Percentiles rank a stretch among this genome's conserved stretches.
These are phyloP conservation scores for Lithodes maja DNA, from an alignment of 2,888 invertebrate genomes.

Conservation along the genomic window DNA sequence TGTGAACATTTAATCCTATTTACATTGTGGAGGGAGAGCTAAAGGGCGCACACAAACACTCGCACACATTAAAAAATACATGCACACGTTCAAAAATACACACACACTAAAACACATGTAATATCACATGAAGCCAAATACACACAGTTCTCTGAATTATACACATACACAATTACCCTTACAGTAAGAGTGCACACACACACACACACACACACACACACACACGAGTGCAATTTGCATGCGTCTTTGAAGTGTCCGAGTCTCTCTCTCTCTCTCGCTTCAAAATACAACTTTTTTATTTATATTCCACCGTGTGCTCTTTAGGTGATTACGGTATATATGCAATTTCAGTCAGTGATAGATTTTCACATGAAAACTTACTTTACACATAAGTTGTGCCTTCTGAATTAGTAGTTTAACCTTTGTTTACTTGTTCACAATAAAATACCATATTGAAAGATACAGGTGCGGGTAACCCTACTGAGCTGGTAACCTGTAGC, in stretches of 20 bases:
- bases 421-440: too few relatives aligned
- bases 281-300: background rate
- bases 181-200: slow-evolving; percentile 39
- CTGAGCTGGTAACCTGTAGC: too few relatives aligned
- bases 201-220: slow-evolving; percentile 33
- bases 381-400: too few relatives aligned
- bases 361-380: too few relatives aligned
- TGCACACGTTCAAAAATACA: slow-evolving; percentile 4
- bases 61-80: slow-evolving; percentile 17
- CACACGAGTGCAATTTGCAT: slow-evolving; percentile 55
- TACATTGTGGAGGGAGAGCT: background rate
- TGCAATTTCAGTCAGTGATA: too few relatives aligned
- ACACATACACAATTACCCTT: slow-evolving; percentile 34
- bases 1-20: background rate
- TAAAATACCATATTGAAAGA: too few relatives aligned
- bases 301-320: too few relatives aligned
- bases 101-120: slow-evolving; percentile 16
- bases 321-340: too few relatives aligned
- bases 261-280: slow-evolving; percentile 3
- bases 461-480: too few relatives aligned
- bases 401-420: too few relatives aligned
- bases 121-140: background rate
- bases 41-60: background rate
- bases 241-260: slow-evolving; percentile 48
- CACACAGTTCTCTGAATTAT: background rate